phyloP scores from a whole-genome alignment of 2,888 invertebrate species.

The Heteropelma amictum region DNA sequence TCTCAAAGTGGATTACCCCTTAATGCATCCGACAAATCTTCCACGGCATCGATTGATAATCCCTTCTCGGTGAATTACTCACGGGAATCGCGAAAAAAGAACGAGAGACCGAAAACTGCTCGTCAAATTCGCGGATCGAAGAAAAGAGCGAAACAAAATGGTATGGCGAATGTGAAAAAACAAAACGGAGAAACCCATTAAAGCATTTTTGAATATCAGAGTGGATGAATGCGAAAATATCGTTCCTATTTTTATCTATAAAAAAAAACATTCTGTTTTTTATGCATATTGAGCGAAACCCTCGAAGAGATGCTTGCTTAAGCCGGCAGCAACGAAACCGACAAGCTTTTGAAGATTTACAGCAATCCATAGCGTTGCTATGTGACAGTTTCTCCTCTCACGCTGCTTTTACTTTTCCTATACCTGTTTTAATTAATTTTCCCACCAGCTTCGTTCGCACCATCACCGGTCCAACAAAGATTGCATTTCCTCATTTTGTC shows the following conservation, averaged over 20 bases:
- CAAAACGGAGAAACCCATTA: no score
- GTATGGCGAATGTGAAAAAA: no score
- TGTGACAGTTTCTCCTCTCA: constrained; percentile 9
- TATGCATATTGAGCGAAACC: no score
- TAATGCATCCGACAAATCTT: constrained; percentile 39
- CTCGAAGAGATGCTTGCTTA: no score
- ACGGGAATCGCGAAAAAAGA: neutral
- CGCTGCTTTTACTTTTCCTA: constrained; percentile 14
- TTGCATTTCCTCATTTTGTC: constrained; percentile 23
- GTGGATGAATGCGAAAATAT: no score
- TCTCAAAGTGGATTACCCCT: constrained; percentile 36
- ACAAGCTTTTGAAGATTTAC: neutral
- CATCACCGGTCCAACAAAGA: constrained; percentile 11
- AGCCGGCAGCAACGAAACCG: no score
- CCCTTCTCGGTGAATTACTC: constrained; percentile 43
- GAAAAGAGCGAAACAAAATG: no score
- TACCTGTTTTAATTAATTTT: constrained; percentile 49
- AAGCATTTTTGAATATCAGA: no score
- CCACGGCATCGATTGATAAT: constrained; percentile 42
- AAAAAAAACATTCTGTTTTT: no score
- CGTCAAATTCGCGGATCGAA: neutral
- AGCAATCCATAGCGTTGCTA: constrained; percentile 14
- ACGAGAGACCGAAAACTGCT: neutral
- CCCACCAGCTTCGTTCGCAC: constrained; percentile 2
- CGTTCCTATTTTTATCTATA: no score